phyloP scores from a whole-genome alignment of 2,113 vertebrate genomes.

The Monarcha castaneiventris region DNA sequence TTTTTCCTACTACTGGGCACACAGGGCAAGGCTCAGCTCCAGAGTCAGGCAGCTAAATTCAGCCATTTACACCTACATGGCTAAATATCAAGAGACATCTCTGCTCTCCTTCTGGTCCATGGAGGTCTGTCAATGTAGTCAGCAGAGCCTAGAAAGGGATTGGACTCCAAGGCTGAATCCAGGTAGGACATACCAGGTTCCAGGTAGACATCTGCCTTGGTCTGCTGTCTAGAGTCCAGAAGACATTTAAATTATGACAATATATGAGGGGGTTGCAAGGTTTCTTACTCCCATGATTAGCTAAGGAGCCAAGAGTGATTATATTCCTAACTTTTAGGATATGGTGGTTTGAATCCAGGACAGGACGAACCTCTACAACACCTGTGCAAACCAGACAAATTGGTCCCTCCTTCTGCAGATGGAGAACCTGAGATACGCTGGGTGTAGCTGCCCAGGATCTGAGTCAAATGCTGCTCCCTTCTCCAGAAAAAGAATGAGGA shows the following conservation, averaged over 20 bases:
- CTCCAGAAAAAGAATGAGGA: background rate
- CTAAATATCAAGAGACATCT: background rate
- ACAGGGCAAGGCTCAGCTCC: background rate
- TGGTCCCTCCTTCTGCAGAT: background rate
- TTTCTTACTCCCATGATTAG: background rate
- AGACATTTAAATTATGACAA: background rate
- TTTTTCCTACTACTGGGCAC: background rate
- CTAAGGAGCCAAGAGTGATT: background rate
- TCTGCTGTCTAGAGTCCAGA: background rate
- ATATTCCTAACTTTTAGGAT: background rate
- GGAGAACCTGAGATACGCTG: background rate
- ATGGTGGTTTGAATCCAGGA: background rate
- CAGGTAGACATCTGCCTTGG: background rate
- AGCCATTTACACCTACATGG: background rate
- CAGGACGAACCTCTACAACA: background rate
- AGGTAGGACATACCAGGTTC: background rate
- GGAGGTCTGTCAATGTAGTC: background rate
- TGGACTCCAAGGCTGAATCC: background rate
- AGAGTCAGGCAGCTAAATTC: background rate
- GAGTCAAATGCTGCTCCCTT: slow-evolving; percentile 4
- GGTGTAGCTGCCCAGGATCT: slow-evolving; percentile 23
- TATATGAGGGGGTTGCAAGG: background rate
- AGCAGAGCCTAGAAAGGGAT: background rate
- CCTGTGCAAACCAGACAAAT: background rate
- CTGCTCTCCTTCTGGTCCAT: background rate